A percentile compares a stretch with the other conserved stretches of the same genome.
Conservation (phyloP, 2,113 vertebrate species). For the Muscicapa adusta region DNA sequence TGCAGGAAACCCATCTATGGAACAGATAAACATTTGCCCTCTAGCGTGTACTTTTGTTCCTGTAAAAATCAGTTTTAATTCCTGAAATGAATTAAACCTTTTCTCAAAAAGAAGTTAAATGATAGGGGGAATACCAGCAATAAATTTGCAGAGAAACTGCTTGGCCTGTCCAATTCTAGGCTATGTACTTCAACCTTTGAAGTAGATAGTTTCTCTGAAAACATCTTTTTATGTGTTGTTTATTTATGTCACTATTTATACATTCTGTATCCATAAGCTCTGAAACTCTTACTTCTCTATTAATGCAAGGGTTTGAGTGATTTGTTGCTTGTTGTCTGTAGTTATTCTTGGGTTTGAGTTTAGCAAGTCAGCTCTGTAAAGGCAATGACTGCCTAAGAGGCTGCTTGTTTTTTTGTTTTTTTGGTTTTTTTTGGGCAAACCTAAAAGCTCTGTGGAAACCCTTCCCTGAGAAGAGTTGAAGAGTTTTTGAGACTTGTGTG, state of each 20-base stretch:
- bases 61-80: neutral
- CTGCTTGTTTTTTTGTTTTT: neutral
- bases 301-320: neutral
- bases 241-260: neutral
- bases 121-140: neutral
- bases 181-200: neutral
- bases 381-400: neutral
- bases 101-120: neutral
- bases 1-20: neutral
- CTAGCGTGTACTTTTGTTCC: neutral
- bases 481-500: constrained; percentile 41
- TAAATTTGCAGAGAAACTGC: neutral
- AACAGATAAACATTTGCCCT: neutral
- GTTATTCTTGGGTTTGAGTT: neutral
- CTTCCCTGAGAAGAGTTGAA: constrained; percentile 3
- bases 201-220: neutral
- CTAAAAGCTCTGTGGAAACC: neutral
- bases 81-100: neutral
- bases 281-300: neutral
- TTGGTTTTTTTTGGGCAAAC: too few relatives aligned
- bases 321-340: neutral
- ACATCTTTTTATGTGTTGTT: neutral
- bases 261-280: neutral
- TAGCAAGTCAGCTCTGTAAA: neutral
- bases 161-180: neutral